Conservation (phyloP, 2,113 vertebrate species). For the Gymnogyps californianus region DNA sequence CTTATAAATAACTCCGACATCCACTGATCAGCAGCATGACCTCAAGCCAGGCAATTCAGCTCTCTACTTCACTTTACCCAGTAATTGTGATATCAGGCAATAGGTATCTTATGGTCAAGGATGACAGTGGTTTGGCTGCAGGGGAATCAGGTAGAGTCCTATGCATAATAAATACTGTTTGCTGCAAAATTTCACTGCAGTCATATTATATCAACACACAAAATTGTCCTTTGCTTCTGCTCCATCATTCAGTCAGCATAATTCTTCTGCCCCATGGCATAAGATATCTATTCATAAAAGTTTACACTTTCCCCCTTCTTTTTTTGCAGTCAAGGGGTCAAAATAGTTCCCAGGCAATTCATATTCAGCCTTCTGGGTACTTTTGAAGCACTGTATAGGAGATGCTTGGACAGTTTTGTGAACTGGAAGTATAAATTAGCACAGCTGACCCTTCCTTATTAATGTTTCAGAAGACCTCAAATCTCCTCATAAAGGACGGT, state of each 20-base stretch:
- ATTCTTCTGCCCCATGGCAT: background rate
- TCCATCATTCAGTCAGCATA: background rate
- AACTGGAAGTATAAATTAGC: background rate
- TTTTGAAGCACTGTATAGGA: background rate
- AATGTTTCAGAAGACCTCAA: background rate
- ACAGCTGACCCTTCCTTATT: background rate
- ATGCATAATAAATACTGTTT: background rate
- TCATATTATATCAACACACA: background rate
- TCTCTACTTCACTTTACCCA: background rate
- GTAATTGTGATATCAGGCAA: background rate
- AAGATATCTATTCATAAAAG: background rate
- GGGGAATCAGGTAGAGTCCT: background rate
- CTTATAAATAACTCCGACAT: background rate
- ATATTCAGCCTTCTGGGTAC: background rate
- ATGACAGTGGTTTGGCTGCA: background rate
- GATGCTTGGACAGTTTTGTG: background rate
- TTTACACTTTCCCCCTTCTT: background rate
- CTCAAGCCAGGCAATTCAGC: background rate
- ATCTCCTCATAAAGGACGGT: background rate
- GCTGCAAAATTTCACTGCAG: background rate
- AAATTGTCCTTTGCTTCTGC: background rate
- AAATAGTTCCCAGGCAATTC: background rate
- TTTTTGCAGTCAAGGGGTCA: background rate
- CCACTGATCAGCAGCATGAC: background rate
- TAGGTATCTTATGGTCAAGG: background rate